Base-by-base conservation (phyloP, 2,113 vertebrate species). In the Damaliscus lunatus region DNA sequence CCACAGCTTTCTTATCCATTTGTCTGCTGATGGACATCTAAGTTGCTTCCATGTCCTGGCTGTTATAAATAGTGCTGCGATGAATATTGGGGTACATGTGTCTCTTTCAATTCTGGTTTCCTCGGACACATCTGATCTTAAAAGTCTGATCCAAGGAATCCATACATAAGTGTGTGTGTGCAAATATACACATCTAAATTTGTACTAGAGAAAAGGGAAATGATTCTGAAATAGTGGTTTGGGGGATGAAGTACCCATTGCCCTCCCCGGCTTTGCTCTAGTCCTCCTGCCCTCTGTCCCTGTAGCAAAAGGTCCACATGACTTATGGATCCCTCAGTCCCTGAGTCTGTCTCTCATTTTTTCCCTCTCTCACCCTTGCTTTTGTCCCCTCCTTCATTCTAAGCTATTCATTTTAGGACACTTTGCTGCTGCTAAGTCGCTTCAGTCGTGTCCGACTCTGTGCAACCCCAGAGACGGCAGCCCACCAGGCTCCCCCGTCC, bases 261-360 rank as follows among this genome's bases (percentile, higher is more conserved):
- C 11, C 17, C 36, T 64, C 43, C 29, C 59, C 29, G 10, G 14
- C 46, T 81, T 46, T 83, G 15, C 15, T 62, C 67, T 33, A 46
- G 19, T 55, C 11, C 5, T 27, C 25, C 19, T 50, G 11, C 12
- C 17, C n/a, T 52, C 59, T 60, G 14, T 60, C 19, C 14, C 57
- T 43, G 6, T 23, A 36, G 55, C 62, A 29, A 6, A 43, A 15
- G 36, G 11, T 8, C 52, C 84, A 21, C 11, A 21, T 2, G 23
- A 46, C 17, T 36, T 16, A 27, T 12, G 27, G 1, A 9, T 1
- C 6, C 11, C 10, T 11, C 3, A 3, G 31, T 6, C 25, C 50
- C 53, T 48, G 23, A 36, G 29, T 40, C 25, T 40, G 17, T 80
- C 31, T 67, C 4, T 3, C 2, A 11, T 36, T 80, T 31, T 43